These are phyloP conservation scores for Nasonia longicornis DNA, from an alignment of 1,140 invertebrate genomes.

Conservation along the genomic window DNA sequence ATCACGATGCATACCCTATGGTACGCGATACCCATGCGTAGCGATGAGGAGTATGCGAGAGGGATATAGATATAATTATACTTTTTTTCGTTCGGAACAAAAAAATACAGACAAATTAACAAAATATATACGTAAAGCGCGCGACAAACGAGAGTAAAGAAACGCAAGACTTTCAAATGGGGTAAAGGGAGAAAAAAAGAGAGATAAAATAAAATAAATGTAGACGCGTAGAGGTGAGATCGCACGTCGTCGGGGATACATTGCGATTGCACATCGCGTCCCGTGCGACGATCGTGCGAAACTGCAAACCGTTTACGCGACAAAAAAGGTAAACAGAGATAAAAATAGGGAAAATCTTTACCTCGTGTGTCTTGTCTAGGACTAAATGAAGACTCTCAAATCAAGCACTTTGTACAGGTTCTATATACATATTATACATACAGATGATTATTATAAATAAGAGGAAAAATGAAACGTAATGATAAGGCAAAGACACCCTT, in stretches of 20 bases:
- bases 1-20: no score
- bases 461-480: constrained; percentile 32
- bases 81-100: not conserved
- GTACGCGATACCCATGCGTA: not conserved
- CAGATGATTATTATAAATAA: constrained; percentile 46
- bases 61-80: not conserved
- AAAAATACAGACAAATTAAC: not conserved
- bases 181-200: not conserved
- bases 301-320: constrained; percentile 42
- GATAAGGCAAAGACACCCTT: constrained; percentile 56
- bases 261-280: not conserved
- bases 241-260: not conserved
- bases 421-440: constrained; percentile 52
- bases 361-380: constrained; percentile 68
- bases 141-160: constrained; percentile 20
- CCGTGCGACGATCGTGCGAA: constrained; percentile 39
- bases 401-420: constrained; percentile 67
- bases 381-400: constrained; percentile 63
- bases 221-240: not conserved
- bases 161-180: constrained; percentile 6
- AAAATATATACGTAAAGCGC: constrained; percentile 24
- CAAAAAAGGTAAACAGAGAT: constrained; percentile 29
- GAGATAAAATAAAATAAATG: constrained; percentile 1
- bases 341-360: constrained; percentile 53
- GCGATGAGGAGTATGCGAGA: not conserved